Evolutionary conservation across 2,888 invertebrate genomes (phyloP).

Genomic region (Lithophane leautieri): DNA sequence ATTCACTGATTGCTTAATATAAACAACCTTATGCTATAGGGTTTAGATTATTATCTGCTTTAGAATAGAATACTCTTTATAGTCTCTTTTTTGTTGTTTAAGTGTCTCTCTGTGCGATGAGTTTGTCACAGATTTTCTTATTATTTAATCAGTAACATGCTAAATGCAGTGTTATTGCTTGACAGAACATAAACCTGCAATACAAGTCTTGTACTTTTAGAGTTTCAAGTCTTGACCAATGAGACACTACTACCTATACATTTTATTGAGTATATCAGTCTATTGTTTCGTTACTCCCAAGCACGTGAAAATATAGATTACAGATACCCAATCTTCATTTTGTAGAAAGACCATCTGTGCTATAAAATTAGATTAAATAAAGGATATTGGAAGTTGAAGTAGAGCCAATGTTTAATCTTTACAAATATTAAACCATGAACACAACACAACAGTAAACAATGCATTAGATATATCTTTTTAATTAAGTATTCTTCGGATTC

Average conservation of each 20-base stretch:
- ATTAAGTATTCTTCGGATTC: neutral
- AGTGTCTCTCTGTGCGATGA: neutral
- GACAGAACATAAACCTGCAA: no score
- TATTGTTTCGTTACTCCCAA: neutral
- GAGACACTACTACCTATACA: neutral
- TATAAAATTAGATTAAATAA: neutral
- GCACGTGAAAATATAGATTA: neutral
- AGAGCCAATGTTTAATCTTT: neutral
- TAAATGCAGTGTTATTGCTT: neutral
- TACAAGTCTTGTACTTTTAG: neutral
- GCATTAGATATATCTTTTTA: slow-evolving; percentile 2
- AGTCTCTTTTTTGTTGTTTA: no score
- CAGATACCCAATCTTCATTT: neutral
- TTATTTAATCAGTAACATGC: neutral
- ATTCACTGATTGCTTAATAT: slow-evolving; percentile 38
- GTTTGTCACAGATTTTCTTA: neutral
- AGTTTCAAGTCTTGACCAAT: neutral
- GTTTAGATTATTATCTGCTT: slow-evolving; percentile 3
- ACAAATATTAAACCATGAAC: neutral
- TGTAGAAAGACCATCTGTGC: no score
- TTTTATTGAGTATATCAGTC: neutral
- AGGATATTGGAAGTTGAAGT: neutral
- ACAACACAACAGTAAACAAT: slow-evolving; percentile 9
- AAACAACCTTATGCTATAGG: slow-evolving; percentile 18
- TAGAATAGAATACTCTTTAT: no score